Evolutionary conservation across 2,888 invertebrate genomes (phyloP), one percentile per base, ranked within the genome.

Genomic region (Macrosoma leucophasiata): DNA sequence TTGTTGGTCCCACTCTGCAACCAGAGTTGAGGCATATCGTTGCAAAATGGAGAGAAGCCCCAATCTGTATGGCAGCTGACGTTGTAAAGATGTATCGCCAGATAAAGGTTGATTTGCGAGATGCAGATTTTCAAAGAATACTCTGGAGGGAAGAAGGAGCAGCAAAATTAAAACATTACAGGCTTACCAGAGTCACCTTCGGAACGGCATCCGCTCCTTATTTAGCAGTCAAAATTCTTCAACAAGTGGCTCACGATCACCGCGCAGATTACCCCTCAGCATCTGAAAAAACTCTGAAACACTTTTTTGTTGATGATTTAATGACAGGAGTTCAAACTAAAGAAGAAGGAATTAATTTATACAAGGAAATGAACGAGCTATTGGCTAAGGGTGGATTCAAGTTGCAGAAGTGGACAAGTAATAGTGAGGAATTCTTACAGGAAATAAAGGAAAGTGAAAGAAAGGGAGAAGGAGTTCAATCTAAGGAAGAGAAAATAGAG

Each of bases 381-480:
- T 41, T 55, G 46, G 43, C 19, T 4, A 4, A 21, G 4, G 50
- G 53, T 6, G 46, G 55, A 3, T 55, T 53, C 28, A n/a, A 34
- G 18, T 13, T 58, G 2, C 52, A 57, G 33, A 54, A 59, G 29
- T 57, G 55, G 55, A 33, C 40, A 8, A 53, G 47, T 11, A 57
- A 52, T 23, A 36, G 21, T 23, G 6, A 41, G 2, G 17, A 15
- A 1, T 32, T 52, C 10, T 25, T 55, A 32, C 18, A 48, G 22
- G 18, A 40, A 18, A 43, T 52, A 15, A 18, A 15, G n/a, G 12
- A 29, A 19, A 26, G 36, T 1, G 15, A 39, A 10, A 11, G 18
- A 3, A 3, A 1, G 10, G 23, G 30, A 34, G 22, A 38, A 43
- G 3, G 6, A 39, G 4, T 4, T 26, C 27, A 5, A 29, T 52